These are phyloP conservation scores for pig (Sus scrofa) DNA, from an alignment of 2,113 vertebrate species.

Conservation along the genomic window DNA sequence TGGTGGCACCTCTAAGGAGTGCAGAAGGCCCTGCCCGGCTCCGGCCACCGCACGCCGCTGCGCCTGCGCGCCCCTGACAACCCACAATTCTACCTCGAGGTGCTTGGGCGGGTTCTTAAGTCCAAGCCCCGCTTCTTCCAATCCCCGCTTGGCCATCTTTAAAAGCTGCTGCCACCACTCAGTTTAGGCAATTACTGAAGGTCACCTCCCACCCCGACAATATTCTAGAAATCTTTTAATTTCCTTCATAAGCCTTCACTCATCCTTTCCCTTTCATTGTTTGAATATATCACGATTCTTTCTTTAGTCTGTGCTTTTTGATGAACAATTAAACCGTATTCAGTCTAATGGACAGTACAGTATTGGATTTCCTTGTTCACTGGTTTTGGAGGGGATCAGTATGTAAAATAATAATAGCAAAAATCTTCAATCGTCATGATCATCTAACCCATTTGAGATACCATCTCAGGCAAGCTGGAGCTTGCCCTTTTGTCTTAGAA, in stretches of 20 bases:
- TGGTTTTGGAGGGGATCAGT: background rate
- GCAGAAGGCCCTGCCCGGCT: background rate
- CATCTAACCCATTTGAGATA: background rate
- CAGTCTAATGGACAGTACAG: background rate
- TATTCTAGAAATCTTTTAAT: background rate
- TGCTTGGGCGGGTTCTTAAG: fast-evolving
- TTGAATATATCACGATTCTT: background rate
- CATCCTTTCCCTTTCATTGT: background rate
- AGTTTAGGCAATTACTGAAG: too few species aligned
- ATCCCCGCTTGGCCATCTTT: background rate
- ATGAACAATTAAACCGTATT: background rate
- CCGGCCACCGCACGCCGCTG: fast-evolving
- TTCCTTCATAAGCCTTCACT: too few species aligned
- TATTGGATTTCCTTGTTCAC: background rate
- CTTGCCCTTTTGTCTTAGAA: background rate
- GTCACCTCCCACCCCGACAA: too few species aligned
- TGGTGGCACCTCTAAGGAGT: background rate
- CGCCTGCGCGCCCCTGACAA: background rate
- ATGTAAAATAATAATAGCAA: background rate
- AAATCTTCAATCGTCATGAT: background rate
- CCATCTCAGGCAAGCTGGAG: background rate
- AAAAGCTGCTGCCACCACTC: background rate
- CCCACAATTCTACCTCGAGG: fast-evolving
- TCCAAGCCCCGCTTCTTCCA: fast-evolving
- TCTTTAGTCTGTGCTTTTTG: background rate